Evolutionary conservation across 2,113 vertebrate species (phyloP), one percentile per base, ranked within the genome.

Genomic region (Anolis carolinensis): DNA sequence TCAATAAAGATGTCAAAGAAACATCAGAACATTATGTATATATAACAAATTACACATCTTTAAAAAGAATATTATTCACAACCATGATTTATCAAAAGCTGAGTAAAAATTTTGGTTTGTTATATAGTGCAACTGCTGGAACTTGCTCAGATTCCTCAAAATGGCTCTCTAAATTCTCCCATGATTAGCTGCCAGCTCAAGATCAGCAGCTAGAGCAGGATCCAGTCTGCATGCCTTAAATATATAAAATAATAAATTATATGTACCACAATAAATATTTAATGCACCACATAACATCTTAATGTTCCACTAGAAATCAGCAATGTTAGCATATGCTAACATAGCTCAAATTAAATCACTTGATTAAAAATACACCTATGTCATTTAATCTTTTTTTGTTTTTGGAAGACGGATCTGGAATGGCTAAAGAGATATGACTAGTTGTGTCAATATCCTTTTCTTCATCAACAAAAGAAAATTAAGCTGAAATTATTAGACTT

Each of bases 151-250:
- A 87, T 84, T 81, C 55, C 63, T 48, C 55, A n/a, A 79, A 83
- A 44, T 65, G 76, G 13, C 30, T 10, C 36, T 87, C 86, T 97
- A 96, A 94, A 97, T 96, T 92, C 65, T 95, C 20, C 95, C 95
- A 88, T 67, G 90, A 87, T 97, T 95, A 76, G 96, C 92, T 91
- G 94, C 93, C 84, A 81, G 18, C 68, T 97, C 91, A 87, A 97
- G 96, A 82, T 96, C 93, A 90, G 93, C 91, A 73, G 95, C 89
- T 84, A 95, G 1, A 79, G 13, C 86, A 80, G 95, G 92, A 88
- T 96, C 96, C 93, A 96, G 94, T 73, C 55, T 74, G 83, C 94
- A 96, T 44, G 97, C 96, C 96, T 95, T 87, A 86, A 85, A 89
- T 92, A 92, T 91, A 86, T 70, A 93, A 83, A 91, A 92, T 63